Base-by-base conservation (phyloP, 2,797 vertebrate genomes). In the Dicrostonyx torquatus region DNA sequence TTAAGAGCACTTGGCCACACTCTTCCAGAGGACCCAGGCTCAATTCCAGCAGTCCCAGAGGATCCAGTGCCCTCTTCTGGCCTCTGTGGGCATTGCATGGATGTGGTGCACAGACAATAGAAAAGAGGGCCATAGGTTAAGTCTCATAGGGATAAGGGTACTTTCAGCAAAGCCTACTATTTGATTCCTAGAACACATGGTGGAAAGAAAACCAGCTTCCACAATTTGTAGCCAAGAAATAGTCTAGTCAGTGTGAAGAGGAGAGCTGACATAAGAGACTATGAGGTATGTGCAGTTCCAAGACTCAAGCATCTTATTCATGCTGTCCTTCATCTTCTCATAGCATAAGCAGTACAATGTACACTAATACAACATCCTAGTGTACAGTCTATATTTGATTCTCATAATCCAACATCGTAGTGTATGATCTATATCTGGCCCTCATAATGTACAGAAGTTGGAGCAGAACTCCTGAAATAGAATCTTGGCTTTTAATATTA, bases 391-490 rank as follows among this genome's bases (percentile, higher is more conserved):
- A 29, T 11, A 83, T 87, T n/a, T 2, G 60, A 14, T 95, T 91
- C 83, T 89, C 62, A 88, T 26, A 34, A 34, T 83, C 55, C 70
- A 96, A 62, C 58, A 93, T 79, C 40, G 58, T 86, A 75, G 43
- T 82, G 4, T 77, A 89, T 43, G 45, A 1, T 78, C 82, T 66
- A 48, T 11, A 83, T 89, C 40, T 1, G 68, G 17, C 93, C 90
- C 83, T 90, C 62, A 88, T 31, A 34, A 50, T 83, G 55, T 58
- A 22, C 55, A 83, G 91, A 89, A 86, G 66, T 68, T 91, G 62
- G 78, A 6, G 76, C 58, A 91, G 34, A 89, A 53, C 88, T 94
- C 11, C 77, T 94, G 53, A 80, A 94, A 66, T 10, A 95, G 64
- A 94, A 50, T 78, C 45, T 50, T 94, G 55, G 50, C 70, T 72